These are phyloP conservation scores for Dipodomys ordii DNA, from an alignment of 2,113 vertebrate species.

Conservation along the genomic window DNA sequence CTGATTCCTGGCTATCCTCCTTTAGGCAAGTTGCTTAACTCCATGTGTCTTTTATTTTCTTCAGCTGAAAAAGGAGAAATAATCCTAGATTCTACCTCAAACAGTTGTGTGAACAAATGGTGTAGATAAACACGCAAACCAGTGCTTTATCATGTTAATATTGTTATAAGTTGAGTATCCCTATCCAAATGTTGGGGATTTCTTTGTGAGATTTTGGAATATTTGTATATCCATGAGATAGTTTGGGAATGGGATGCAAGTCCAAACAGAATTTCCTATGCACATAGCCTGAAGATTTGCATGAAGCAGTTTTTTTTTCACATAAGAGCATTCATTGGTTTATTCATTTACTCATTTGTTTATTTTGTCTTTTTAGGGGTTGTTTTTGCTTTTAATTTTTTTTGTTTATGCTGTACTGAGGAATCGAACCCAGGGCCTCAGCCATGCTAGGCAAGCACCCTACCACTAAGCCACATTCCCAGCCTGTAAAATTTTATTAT, in stretches of 20 bases:
- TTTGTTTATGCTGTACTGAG: too few relatives aligned
- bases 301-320: too few relatives aligned
- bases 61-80: background rate
- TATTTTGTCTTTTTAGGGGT: too few relatives aligned
- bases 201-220: background rate
- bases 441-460: too few relatives aligned
- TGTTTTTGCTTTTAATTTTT: too few relatives aligned
- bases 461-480: too few relatives aligned
- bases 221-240: background rate
- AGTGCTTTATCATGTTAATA: background rate
- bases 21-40: background rate
- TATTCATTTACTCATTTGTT: too few relatives aligned
- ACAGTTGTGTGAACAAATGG: background rate
- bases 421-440: too few relatives aligned
- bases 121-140: background rate
- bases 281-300: background rate
- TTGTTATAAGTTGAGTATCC: background rate
- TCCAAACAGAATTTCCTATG: background rate
- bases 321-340: too few relatives aligned
- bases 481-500: background rate
- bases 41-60: background rate
- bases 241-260: background rate
- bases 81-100: background rate
- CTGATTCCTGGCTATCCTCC: background rate
- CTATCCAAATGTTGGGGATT: background rate